Base-by-base conservation (phyloP, 1,140 invertebrate genomes). In the Drosophila eugracilis region DNA sequence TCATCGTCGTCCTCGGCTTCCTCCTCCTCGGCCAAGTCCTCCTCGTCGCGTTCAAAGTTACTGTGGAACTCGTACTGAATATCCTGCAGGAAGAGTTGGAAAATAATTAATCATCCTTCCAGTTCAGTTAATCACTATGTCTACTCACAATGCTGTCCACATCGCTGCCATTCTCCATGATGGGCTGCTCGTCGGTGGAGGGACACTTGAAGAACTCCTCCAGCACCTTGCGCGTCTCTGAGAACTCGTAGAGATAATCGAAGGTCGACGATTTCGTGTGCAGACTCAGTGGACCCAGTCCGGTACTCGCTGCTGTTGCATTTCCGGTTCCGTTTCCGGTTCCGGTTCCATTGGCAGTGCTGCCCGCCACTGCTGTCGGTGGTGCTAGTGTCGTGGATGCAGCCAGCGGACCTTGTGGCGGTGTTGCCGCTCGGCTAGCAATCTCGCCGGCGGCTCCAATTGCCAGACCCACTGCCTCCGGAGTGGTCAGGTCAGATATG, bases 191-290 rank as follows among this genome's bases (percentile, higher is more conserved):
- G 52, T 93, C 92, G 34, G 93, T 92, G 37, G 94, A 92, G 14
- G 95, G 95, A 88, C 96, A 96, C 91, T 96, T 96, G 92, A 97
- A 98, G 92, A 98, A 97, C 92, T 98, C 97, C 91, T 97, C 96
- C n/a, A 98, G 92, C 32, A 97, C 97, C 93, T 97, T 97, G 57
- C 96, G 93, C 34, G 97, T 98, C 92, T 98, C 96, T 1, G 96
- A 97, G 92, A 97, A 97, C 90, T 97, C 96, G 91, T 97, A 97
- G 39, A 97, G 92, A 92, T 97, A 97, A 92, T 97, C 96, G 90
- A 96, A 97, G 10, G 95, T 95, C 45, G 93, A 92, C 28, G 93
- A 93, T 42, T 92, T 92, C n/a, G 93, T 92, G 36, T 93, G 92
- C 12, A 93, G 92, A 17, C 92, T 74, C 24, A 73, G 26, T 9